Base-by-base conservation (phyloP, 2,113 vertebrate genomes). In the Brienomyrus brachyistius region DNA sequence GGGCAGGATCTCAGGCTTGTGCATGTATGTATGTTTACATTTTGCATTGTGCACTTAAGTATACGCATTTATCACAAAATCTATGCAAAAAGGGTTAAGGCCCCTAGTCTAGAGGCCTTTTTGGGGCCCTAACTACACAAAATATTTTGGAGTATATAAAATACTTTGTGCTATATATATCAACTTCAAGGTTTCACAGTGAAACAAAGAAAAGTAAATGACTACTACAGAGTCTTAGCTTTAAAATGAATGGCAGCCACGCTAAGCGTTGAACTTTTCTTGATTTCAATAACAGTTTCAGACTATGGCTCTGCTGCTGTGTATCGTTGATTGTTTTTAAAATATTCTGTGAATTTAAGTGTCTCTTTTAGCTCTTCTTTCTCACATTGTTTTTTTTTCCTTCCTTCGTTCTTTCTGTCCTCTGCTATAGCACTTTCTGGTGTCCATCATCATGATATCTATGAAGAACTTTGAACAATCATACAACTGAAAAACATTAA, bases 1-100 rank as follows among this genome's bases (percentile, higher is more conserved):
- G 15, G 83, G 89, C 5, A 88, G 86, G n/a, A 47, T 86, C n/a
- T 13, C 87, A 35, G 89, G 89, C 5, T 87, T 90, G 7, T 59
- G 56, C 56, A 59, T 59, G 56, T 59, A 23, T 59, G 21, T 7
- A 23, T 21, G 23, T 59, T 59, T 59, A 59, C 21, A 59, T 56
- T 56, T 17, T 19, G 13, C 51, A 52, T 17, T 17, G 51, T 5
- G 52, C 52, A 54, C 6, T 19, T 21, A 56, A 56, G 19, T 21
- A 19, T 56, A 7, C 1, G 1, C 19, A 56, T 56, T 21, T 56
- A 21, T 56, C 54, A 23, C 54, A 56, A 56, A 56, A 56, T 56
- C 54, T 21, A 56, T 1, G 1, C 54, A 56, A 6, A 56, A 56
- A 62, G 56, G 10, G 23, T n/a, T n/a, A 4, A 11, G 56, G 7